phyloP scores from a whole-genome alignment of 2,888 invertebrate genomes.

The Andrena trimmerana region DNA sequence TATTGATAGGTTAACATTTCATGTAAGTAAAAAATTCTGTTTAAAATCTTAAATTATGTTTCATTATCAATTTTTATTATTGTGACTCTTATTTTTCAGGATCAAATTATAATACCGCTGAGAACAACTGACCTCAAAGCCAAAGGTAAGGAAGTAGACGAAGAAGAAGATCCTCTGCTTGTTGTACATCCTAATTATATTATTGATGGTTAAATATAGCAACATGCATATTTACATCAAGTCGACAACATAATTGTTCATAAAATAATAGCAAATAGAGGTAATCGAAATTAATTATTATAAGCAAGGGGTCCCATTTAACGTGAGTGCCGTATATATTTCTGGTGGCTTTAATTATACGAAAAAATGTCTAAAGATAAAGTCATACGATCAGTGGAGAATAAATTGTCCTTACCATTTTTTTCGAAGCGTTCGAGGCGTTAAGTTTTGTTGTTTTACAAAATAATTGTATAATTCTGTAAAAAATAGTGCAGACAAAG shows the following conservation, averaged over 20 bases:
- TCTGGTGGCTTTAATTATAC: too few species aligned
- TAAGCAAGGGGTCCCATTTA: too few species aligned
- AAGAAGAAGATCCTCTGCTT: constrained; percentile 92
- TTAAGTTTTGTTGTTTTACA: too few species aligned
- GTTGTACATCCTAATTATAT: constrained; percentile 99
- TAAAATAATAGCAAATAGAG: constrained; percentile 2
- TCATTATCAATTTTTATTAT: constrained; percentile 21
- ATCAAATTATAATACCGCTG: constrained; percentile 93
- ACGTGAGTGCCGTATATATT: too few species aligned
- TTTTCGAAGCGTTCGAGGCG: too few species aligned
- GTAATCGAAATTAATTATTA: neutral
- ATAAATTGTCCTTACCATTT: too few species aligned
- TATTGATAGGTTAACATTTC: constrained; percentile 95
- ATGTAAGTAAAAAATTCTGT: constrained; percentile 86
- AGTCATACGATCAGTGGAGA: too few species aligned
- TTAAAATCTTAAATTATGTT: constrained; percentile 1
- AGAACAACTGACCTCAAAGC: constrained; percentile 87
- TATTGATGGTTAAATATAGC: constrained; percentile 87
- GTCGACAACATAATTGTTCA: neutral
- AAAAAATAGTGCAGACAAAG: too few species aligned
- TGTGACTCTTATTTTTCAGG: constrained; percentile 86
- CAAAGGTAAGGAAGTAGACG: constrained; percentile 86
- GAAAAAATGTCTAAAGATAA: too few species aligned
- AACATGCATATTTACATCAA: neutral
- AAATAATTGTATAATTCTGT: too few species aligned